Conservation (phyloP, 2,888 invertebrate species). For the Calameuta pallipes region DNA sequence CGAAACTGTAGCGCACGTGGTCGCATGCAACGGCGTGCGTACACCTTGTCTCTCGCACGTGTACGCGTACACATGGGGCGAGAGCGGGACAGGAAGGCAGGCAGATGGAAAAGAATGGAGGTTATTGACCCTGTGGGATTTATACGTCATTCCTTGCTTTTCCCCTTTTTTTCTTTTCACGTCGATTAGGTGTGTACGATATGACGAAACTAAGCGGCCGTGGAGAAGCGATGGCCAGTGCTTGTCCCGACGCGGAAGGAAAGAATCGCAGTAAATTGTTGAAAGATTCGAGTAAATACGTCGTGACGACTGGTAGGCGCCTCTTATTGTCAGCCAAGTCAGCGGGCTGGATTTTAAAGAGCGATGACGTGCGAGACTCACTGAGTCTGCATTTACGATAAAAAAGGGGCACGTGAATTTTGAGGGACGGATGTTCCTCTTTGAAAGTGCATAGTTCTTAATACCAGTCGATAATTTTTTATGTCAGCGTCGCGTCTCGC, state of each 20-base stretch:
- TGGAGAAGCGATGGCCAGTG: background rate
- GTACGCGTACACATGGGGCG: slow-evolving; percentile 16
- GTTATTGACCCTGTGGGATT: slow-evolving; percentile 10
- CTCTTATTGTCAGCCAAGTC: background rate
- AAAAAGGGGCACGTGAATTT: no score
- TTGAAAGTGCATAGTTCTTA: no score
- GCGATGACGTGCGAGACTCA: no score
- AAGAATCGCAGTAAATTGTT: background rate
- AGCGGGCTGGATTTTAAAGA: background rate
- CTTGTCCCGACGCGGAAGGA: background rate
- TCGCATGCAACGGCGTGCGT: slow-evolving; percentile 7
- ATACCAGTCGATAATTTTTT: no score
- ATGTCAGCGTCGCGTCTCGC: background rate
- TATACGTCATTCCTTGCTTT: slow-evolving; percentile 4
- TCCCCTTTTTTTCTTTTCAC: background rate
- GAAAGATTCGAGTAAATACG: background rate
- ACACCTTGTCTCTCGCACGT: slow-evolving; percentile 14
- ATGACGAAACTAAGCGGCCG: background rate
- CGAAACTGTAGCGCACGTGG: background rate
- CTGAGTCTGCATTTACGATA: no score
- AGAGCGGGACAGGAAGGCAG: background rate
- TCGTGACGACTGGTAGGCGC: background rate
- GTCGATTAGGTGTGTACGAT: background rate
- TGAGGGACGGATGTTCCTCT: no score
- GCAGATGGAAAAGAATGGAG: background rate